These are phyloP conservation scores for Actias luna DNA, from an alignment of 2,888 invertebrate genomes.

Conservation along the genomic window DNA sequence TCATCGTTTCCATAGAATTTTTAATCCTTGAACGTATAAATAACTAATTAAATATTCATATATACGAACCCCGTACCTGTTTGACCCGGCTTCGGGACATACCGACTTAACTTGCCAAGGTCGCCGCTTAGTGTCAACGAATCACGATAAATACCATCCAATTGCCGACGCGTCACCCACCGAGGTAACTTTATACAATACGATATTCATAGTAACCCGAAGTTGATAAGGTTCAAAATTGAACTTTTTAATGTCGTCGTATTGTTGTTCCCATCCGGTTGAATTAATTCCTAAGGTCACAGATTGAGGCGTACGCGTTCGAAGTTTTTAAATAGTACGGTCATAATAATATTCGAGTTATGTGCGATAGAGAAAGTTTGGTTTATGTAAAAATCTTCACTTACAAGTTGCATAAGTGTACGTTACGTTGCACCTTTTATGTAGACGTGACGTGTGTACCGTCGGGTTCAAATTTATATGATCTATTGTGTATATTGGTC, in stretches of 20 bases:
- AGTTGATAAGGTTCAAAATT: not conserved
- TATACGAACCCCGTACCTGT: constrained; percentile 28
- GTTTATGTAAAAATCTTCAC: constrained; percentile 19
- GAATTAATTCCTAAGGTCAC: constrained; percentile 18
- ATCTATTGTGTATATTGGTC: not conserved
- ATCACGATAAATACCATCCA: constrained; percentile 42
- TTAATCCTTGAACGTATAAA: constrained; percentile 17
- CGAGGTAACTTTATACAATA: not conserved
- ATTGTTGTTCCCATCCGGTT: constrained; percentile 19
- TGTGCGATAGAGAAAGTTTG: constrained; percentile 3
- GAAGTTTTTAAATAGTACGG: constrained; percentile 22
- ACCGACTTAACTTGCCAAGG: constrained; percentile 47
- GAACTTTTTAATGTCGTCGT: not conserved
- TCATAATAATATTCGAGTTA: constrained; percentile 3
- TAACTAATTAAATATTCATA: constrained; percentile 37
- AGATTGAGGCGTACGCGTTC: constrained; percentile 22
- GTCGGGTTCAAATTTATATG: not conserved
- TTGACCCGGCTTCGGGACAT: constrained; percentile 44
- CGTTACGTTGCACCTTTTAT: constrained; percentile 3
- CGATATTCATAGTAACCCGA: not conserved
- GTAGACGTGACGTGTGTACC: not conserved
- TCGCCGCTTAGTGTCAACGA: constrained; percentile 45
- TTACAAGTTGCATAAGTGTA: constrained; percentile 4
- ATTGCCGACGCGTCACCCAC: constrained; percentile 38
- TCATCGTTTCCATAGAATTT: constrained; percentile 1